Conservation (phyloP, 2,797 vertebrate genomes). For the Micropoecilia bifurca region DNA sequence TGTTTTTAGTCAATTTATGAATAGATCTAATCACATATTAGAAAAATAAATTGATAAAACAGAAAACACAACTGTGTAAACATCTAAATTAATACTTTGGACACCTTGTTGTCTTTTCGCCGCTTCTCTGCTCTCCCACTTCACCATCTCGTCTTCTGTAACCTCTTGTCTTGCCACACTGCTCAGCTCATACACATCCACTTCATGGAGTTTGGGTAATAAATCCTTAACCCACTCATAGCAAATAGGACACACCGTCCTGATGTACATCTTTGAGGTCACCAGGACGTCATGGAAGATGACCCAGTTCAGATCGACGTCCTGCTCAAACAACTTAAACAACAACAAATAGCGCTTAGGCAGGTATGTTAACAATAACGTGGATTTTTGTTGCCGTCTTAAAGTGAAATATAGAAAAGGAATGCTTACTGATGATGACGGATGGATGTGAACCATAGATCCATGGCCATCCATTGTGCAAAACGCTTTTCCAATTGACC, state of each 20-base stretch:
- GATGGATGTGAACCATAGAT: constrained; percentile 93
- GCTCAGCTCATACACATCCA: constrained; percentile 93
- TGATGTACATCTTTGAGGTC: constrained; percentile 92
- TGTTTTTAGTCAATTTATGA: not conserved
- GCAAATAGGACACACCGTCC: constrained; percentile 92
- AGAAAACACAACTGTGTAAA: not conserved
- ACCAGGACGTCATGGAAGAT: constrained; percentile 95
- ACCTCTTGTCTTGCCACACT: constrained; percentile 93
- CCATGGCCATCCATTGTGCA: constrained; percentile 99
- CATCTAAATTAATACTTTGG: not conserved
- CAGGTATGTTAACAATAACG: not conserved
- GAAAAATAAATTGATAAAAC: not conserved
- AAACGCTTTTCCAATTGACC: constrained; percentile 92
- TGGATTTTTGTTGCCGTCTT: not conserved
- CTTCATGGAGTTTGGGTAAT: constrained; percentile 92
- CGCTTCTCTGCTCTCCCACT: constrained; percentile 87
- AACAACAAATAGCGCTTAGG: not conserved
- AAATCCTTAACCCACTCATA: constrained; percentile 96
- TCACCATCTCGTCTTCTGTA: constrained; percentile 88
- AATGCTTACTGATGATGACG: constrained; percentile 90
- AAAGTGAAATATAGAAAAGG: not conserved
- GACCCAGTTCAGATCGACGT: constrained; percentile 91
- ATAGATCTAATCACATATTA: not conserved
- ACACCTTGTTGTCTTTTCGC: constrained; percentile 86
- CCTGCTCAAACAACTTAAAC: constrained; percentile 89